Evolutionary conservation across 2,113 vertebrate species (phyloP).

Genomic region (Artemisiospiza belli): DNA sequence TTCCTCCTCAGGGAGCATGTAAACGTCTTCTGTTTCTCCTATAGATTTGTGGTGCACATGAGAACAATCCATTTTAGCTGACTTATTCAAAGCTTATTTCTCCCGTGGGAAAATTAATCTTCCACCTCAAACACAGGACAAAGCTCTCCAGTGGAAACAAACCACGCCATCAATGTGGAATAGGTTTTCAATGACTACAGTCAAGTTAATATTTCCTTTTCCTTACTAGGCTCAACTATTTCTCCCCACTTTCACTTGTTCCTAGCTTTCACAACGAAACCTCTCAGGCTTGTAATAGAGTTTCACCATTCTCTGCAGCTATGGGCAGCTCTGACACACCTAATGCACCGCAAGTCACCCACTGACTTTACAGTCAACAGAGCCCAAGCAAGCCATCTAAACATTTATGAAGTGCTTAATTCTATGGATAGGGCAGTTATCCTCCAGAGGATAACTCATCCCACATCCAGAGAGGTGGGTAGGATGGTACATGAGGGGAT

Average conservation of each 20-base stretch:
- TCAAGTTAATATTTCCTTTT: constrained; percentile 8
- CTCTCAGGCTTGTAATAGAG: neutral
- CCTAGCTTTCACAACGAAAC: neutral
- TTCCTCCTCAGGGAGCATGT: constrained; percentile 66
- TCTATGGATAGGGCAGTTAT: neutral
- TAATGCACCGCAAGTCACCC: accelerated
- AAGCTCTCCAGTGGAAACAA: constrained; percentile 32
- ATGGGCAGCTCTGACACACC: neutral
- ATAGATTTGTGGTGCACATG: constrained; percentile 23
- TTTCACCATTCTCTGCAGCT: neutral
- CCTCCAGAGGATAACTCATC: accelerated
- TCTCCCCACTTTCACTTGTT: neutral
- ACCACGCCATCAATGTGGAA: neutral
- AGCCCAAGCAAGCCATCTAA: neutral
- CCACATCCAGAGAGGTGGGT: neutral
- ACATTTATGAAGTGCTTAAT: neutral
- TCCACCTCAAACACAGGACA: constrained; percentile 28
- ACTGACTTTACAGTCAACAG: neutral
- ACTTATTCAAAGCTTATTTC: constrained; percentile 63
- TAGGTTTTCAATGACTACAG: neutral
- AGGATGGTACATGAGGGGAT: neutral
- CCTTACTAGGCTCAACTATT: neutral
- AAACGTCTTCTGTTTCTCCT: constrained; percentile 57
- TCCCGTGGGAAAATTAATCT: constrained; percentile 70
- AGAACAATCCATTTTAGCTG: constrained; percentile 49